These are phyloP conservation scores for Caenorhabditis plicata DNA, from an alignment of 2,888 invertebrate genomes.

Conservation along the genomic window DNA sequence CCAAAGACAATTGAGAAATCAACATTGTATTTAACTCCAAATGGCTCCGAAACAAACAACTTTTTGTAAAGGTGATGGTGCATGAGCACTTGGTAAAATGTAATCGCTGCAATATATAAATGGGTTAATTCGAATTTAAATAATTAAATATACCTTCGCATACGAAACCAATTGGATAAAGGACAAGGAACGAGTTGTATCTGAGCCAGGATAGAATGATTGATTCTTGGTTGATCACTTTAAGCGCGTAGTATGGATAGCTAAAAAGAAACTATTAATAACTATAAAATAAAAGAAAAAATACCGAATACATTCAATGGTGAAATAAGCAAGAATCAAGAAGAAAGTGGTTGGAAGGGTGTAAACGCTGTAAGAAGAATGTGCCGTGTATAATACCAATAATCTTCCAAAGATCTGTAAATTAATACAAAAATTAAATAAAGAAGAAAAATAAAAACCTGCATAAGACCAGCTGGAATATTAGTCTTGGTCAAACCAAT, in stretches of 20 bases:
- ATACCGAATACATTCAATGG: neutral
- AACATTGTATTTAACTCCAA: neutral
- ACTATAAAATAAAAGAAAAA: conserved; percentile 26
- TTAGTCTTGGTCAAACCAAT: conserved; percentile 16
- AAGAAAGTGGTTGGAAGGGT: no score
- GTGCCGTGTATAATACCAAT: no score
- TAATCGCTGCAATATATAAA: neutral
- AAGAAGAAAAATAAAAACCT: no score
- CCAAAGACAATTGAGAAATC: neutral
- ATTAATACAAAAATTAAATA: no score
- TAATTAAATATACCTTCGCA: conserved; percentile 76
- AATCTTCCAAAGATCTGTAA: no score
- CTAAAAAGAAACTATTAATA: no score
- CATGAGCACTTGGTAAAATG: neutral
- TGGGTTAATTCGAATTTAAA: neutral
- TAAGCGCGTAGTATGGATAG: conserved; percentile 85
- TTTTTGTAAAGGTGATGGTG: neutral
- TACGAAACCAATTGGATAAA: conserved; percentile 86
- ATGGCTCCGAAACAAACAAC: neutral
- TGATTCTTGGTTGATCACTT: conserved; percentile 41
- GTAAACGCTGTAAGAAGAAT: no score
- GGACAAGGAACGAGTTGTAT: conserved; percentile 87
- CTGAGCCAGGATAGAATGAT: conserved; percentile 84
- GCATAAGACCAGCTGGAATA: conserved; percentile 2
- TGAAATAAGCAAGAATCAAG: conserved; percentile 8